These are phyloP conservation scores for Eilema caniola DNA, from an alignment of 2,888 invertebrate genomes.

Conservation along the genomic window DNA sequence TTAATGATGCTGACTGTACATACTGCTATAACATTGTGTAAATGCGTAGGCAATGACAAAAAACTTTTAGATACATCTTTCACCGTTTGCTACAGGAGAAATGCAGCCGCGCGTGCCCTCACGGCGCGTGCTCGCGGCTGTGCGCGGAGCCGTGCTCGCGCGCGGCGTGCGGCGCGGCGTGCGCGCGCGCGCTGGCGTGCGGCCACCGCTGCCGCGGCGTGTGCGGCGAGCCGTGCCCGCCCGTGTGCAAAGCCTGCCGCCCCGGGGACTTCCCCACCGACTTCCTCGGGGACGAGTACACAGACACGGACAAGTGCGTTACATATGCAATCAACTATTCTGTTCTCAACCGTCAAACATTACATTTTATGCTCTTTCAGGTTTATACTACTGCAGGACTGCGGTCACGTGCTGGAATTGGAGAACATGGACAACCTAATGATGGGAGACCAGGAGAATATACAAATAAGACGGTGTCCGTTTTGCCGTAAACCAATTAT, in stretches of 20 bases:
- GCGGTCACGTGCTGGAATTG: constrained; percentile 81
- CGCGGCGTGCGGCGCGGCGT: constrained; percentile 83
- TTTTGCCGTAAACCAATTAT: constrained; percentile 87
- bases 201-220: constrained; percentile 89
- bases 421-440: constrained; percentile 78
- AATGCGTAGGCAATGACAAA: neutral
- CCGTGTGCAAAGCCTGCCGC: constrained; percentile 86
- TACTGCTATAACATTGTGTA: too few species aligned
- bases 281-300: constrained; percentile 72
- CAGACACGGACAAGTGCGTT: constrained; percentile 83
- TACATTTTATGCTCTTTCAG: constrained; percentile 55
- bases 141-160: constrained; percentile 81
- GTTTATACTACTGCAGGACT: constrained; percentile 85
- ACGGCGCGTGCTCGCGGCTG: constrained; percentile 78
- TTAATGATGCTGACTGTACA: too few species aligned
- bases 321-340: too few species aligned
- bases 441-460: constrained; percentile 62
- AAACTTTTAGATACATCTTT: neutral
- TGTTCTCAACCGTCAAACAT: neutral
- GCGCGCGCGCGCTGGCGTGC: constrained; percentile 80
- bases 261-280: constrained; percentile 78
- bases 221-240: constrained; percentile 91
- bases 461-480: constrained; percentile 84
- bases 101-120: constrained; percentile 78
- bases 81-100: constrained; percentile 60